Percentiles rank a stretch among this genome's conserved stretches.
These are phyloP conservation scores for Columba janthina DNA, from an alignment of 2,113 vertebrate genomes.

Conservation along the genomic window DNA sequence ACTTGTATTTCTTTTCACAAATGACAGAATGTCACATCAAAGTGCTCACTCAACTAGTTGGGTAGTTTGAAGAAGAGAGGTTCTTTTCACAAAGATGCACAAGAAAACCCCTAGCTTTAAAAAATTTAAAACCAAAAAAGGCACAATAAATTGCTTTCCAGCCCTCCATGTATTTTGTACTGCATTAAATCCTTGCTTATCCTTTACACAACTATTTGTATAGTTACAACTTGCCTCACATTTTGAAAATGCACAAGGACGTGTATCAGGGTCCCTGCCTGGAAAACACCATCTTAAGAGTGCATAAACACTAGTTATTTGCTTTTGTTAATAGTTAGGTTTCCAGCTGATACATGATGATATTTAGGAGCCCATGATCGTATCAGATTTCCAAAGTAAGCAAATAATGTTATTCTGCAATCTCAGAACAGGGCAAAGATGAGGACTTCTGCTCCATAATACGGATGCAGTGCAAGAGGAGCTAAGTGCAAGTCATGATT, in stretches of 20 bases:
- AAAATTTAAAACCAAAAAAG: not conserved
- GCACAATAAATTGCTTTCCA: not conserved
- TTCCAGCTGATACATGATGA: not conserved
- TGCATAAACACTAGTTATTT: not conserved
- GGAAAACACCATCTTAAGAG: not conserved
- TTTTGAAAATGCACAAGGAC: not conserved
- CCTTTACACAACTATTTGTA: not conserved
- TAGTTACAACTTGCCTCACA: not conserved
- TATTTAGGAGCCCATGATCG: not conserved
- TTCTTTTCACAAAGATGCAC: not conserved
- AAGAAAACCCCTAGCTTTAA: not conserved
- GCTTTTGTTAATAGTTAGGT: not conserved
- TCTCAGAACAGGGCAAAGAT: not conserved
- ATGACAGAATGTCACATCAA: not conserved
- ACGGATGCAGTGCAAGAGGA: not conserved
- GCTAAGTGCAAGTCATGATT: not conserved
- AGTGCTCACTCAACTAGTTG: not conserved
- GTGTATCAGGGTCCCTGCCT: not conserved
- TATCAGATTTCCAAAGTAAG: not conserved
- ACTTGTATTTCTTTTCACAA: not conserved
- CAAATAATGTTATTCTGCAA: not conserved
- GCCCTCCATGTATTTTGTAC: not conserved
- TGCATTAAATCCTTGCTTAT: not conserved
- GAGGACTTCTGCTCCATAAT: not conserved
- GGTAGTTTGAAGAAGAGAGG: not conserved